Conservation (phyloP, 2,797 vertebrate species). For the Orientallactaga sibirica region DNA sequence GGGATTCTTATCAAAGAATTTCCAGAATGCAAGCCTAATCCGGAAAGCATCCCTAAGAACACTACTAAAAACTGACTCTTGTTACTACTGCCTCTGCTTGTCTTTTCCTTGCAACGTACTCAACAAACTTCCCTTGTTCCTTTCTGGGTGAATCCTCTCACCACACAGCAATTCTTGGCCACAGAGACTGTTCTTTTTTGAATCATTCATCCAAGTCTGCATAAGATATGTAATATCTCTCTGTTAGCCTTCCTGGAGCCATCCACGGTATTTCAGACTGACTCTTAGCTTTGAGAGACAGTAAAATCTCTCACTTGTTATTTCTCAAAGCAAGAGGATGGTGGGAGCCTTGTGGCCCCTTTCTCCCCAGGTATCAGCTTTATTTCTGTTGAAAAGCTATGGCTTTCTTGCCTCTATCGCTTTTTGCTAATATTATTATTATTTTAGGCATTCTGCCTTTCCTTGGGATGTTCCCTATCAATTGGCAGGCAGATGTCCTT, state of each 20-base stretch:
- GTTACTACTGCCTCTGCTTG: not conserved
- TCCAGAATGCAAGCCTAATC: not conserved
- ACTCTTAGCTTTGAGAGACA: not conserved
- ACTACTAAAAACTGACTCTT: not conserved
- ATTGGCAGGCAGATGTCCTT: conserved; percentile 75
- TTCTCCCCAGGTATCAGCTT: not conserved
- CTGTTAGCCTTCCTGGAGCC: not conserved
- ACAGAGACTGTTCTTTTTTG: not conserved
- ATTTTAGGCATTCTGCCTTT: conserved; percentile 62
- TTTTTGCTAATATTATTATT: conserved; percentile 1
- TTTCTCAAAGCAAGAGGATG: not conserved
- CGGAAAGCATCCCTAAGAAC: not conserved
- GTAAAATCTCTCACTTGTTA: not conserved
- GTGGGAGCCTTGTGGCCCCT: not conserved
- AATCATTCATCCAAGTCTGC: not conserved
- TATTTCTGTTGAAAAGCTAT: not conserved
- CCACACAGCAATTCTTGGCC: not conserved
- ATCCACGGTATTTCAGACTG: not conserved
- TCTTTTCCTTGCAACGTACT: not conserved
- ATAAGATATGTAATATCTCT: not conserved
- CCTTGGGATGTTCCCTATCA: conserved; percentile 52
- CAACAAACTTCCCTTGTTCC: not conserved
- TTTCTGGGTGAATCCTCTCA: not conserved
- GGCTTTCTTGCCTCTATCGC: not conserved
- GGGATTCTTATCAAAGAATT: not conserved